Evolutionary conservation across 2,888 invertebrate species (phyloP), one percentile per base, ranked within the genome.

Genomic region (Lasius platythorax): DNA sequence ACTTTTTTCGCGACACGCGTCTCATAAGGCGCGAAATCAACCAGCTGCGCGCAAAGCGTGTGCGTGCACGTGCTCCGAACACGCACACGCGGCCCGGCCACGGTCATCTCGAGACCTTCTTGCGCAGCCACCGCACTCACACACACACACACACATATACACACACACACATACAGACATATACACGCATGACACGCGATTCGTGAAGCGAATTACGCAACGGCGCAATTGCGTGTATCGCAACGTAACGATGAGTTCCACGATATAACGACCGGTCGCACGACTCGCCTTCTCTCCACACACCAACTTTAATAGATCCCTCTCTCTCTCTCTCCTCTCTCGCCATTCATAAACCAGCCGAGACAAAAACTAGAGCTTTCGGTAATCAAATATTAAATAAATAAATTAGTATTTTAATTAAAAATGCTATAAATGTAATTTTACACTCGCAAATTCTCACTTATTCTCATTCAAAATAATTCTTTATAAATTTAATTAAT

Each of bases 81-180:
- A 50, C 76, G 64, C 33, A 33, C 58, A 79, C 58, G 79, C 79
- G 72, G 61, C 87, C 87, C 90, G 92, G 91, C 90, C 91, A 92
- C 89, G 91, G 91, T 89, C 92, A 88, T 82, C 87, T 87, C 87
- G 89, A 88, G 91, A 89, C 92, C 92, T 91, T 92, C 90, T 88
- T 87, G 84, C 86, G 84, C 84, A 70, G 79, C 40, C 83, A 83
- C 8, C 53, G 8, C 85, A 66, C 83, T 78, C 53, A 67, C n/a
- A 84, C 82, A 58, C 53, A 67, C n/a, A 84, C 82, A 58, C 50
- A 53, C 67, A 73, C 23, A 46, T 63, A 66, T 53, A 67, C 64
- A 66, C 18, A 50, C 23, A 23, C 23, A n/a, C n/a, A n/a, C n/a
- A n/a, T n/a, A n/a, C 18, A 18, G 40, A 40, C 40, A 40, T 53